Percentiles rank a stretch among this genome's conserved stretches.
phyloP scores from a whole-genome alignment of 2,888 invertebrate species.

The Xanthia togata region DNA sequence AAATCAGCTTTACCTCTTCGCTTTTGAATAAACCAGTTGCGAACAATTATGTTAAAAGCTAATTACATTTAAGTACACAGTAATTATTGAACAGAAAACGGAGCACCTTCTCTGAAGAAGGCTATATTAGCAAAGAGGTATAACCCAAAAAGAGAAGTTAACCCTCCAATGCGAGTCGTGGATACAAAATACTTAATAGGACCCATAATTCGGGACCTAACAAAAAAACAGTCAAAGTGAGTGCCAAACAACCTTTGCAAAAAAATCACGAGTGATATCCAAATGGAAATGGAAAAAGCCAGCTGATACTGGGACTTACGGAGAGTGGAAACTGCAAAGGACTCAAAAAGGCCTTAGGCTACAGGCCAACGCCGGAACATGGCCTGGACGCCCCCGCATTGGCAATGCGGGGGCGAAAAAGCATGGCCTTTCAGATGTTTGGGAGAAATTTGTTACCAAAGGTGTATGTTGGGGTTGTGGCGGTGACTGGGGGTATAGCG shows the following conservation, averaged over 20 bases:
- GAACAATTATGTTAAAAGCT: constrained; percentile 66
- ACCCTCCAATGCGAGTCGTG: constrained; percentile 55
- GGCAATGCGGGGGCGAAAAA: constrained; percentile 80
- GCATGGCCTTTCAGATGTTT: constrained; percentile 63
- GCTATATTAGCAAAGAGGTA: constrained; percentile 42
- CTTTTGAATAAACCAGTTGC: constrained; percentile 52
- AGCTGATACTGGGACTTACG: constrained; percentile 83
- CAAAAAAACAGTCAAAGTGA: constrained; percentile 70
- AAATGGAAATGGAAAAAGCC: constrained; percentile 87
- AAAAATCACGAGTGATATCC: constrained; percentile 88
- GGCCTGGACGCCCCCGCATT: constrained; percentile 87
- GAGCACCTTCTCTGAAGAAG: constrained; percentile 37
- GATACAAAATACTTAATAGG: constrained; percentile 39
- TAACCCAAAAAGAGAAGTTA: constrained; percentile 26
- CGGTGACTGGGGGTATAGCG: constrained; percentile 86
- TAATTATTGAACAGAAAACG: constrained; percentile 63
- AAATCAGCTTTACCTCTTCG: constrained; percentile 43
- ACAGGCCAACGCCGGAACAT: constrained; percentile 81
- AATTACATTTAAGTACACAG: constrained; percentile 63
- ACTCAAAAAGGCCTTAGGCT: constrained; percentile 75
- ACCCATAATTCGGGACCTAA: constrained; percentile 43
- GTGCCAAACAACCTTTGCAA: constrained; percentile 72
- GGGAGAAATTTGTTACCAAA: constrained; percentile 84
- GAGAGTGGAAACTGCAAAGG: constrained; percentile 89
- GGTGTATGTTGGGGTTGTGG: constrained; percentile 87